Base-by-base conservation (phyloP, 2,888 invertebrate genomes). In the Athalia circularis region DNA sequence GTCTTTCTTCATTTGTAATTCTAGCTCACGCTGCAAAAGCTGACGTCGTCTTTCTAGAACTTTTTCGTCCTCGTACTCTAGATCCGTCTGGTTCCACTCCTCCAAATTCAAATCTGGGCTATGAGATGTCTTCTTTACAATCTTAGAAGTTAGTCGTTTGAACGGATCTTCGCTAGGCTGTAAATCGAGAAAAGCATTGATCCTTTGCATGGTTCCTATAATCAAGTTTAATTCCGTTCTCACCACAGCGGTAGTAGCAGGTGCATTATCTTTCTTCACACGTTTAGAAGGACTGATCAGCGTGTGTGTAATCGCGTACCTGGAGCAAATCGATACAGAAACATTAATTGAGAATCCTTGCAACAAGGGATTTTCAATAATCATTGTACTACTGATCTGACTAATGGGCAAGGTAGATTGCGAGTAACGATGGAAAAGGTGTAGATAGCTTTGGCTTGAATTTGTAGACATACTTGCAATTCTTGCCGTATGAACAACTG, bases 31-130 rank as follows among this genome's bases (percentile, higher is more conserved):
- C 89, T 95, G 95, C 86, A 96, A 91, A 87, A 95, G 93, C 87
- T 94, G 94, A 81, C 95, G 92, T 84, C 95, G 92, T 89, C 95
- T 94, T 90, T 96, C 95, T 87, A 96, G 92, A 83, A 94, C 95
- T 89, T 95, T 95, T 80, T 95, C 95, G 91, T 96, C 95, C 82
- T 95, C 95, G 91, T 95, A 95, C 89, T 95, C 95, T 91, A 96
- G 90, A 91, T 95, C 94, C 87, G 94, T 94, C 89, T 95, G 95
- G 89, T 95, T 94, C 95, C 95, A 95, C 88, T 94, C 94, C 88
- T 94, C 94, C 91, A 95, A 94, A 89, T 94, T 94, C 79, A 91
- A 88, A 84, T 94, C 94, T 77, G 94, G 93, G 86, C 93, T 93
- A 81, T 90, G 87, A 88, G 92, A 87, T 72, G 83, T 81, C 78